Conservation (phyloP, 2,888 invertebrate genomes). For the Drosophila vallismaia region DNA sequence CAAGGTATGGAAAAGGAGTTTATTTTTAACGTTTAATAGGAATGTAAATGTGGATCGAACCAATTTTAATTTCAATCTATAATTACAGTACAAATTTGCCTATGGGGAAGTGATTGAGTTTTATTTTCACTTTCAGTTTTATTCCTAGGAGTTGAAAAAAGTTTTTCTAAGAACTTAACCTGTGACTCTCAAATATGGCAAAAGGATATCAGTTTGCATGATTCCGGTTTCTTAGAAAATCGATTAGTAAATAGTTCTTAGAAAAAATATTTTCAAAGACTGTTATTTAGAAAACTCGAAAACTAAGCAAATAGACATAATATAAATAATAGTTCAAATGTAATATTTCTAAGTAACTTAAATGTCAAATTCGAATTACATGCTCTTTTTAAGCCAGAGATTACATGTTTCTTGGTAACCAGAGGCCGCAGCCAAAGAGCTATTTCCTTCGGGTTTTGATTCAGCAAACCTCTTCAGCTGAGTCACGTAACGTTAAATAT, state of each 20-base stretch:
- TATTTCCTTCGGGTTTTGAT: constrained; percentile 16
- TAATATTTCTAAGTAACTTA: background rate
- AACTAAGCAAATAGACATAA: too few species aligned
- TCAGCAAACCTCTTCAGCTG: constrained; percentile 18
- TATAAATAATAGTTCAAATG: background rate
- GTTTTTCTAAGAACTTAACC: constrained; percentile 34
- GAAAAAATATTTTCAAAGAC: background rate
- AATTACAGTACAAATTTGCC: constrained; percentile 65
- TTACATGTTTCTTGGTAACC: constrained; percentile 31
- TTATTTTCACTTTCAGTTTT: constrained; percentile 31
- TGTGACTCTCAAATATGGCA: constrained; percentile 2
- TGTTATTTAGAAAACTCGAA: background rate
- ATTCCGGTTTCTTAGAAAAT: background rate
- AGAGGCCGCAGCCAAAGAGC: background rate
- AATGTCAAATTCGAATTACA: constrained; percentile 15
- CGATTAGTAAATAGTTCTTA: background rate
- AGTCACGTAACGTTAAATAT: constrained; percentile 41
- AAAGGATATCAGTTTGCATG: constrained; percentile 15
- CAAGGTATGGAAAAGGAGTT: background rate
- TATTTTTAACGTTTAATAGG: constrained; percentile 12
- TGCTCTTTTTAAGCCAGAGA: constrained; percentile 16
- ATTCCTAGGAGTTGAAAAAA: constrained; percentile 22
- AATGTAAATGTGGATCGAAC: constrained; percentile 20
- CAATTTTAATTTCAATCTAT: constrained; percentile 66
- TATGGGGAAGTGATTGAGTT: constrained; percentile 39